A percentile compares a stretch with the other conserved stretches of the same genome.
These are phyloP conservation scores for Molorchus minor DNA, from an alignment of 2,888 invertebrate species.

Conservation along the genomic window DNA sequence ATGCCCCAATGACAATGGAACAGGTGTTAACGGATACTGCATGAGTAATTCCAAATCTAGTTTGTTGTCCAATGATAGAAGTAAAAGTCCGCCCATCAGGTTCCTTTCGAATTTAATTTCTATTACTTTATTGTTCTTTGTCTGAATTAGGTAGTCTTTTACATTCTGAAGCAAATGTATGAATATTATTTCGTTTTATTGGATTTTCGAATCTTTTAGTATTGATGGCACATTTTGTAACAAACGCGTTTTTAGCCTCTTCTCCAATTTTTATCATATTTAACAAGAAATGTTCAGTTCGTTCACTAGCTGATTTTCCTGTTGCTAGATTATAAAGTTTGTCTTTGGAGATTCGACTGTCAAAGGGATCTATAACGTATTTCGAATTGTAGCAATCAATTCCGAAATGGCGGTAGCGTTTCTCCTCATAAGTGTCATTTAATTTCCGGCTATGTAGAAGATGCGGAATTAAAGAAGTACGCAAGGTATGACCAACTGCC, in stretches of 20 bases:
- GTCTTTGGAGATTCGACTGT: not conserved
- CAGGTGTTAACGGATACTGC: slow-evolving; percentile 24
- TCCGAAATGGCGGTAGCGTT: not conserved
- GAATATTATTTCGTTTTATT: not conserved
- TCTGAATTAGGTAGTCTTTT: not conserved
- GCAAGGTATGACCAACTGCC: not conserved
- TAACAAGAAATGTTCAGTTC: not conserved
- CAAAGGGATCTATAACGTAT: not conserved
- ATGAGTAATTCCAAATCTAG: slow-evolving; percentile 25
- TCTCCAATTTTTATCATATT: not conserved
- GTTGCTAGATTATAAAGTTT: not conserved
- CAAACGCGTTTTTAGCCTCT: not conserved
- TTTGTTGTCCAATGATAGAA: slow-evolving; percentile 25
- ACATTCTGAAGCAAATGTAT: not conserved
- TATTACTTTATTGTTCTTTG: not conserved
- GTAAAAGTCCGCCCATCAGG: slow-evolving; percentile 26
- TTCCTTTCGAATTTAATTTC: slow-evolving; percentile 25
- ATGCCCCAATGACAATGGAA: slow-evolving; percentile 29
- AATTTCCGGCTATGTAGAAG: not conserved
- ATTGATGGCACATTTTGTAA: not conserved
- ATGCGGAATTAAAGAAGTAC: not conserved
- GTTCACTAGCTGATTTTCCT: not conserved
- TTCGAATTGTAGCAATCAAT: not conserved
- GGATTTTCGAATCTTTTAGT: not conserved
- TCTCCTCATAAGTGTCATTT: not conserved